Conservation (phyloP, 2,888 invertebrate species). For the Mesorhabditis sp. region DNA sequence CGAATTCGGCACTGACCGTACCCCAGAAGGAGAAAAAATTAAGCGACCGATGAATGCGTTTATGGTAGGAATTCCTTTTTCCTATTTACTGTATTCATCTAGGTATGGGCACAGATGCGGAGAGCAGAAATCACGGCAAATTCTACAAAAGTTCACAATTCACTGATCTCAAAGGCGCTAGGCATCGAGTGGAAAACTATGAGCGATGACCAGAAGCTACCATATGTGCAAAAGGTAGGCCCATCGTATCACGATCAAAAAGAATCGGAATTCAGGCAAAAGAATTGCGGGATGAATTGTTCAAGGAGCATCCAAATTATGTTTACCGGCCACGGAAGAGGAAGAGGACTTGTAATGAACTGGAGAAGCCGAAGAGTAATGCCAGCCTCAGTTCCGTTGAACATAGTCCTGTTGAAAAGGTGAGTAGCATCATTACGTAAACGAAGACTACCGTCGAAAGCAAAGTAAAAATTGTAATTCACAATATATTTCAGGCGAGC, state of each 20-base stretch:
- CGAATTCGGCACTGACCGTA: neutral
- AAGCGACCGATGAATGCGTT: conserved; percentile 40
- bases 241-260: neutral
- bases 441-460: too few species aligned
- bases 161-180: conserved; percentile 29
- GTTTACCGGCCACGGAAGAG: conserved; percentile 34
- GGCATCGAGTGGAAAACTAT: conserved; percentile 32
- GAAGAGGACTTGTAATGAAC: conserved; percentile 15
- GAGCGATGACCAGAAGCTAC: conserved; percentile 25
- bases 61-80: conserved; percentile 23
- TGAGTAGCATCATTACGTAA: too few species aligned
- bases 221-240: conserved; percentile 29
- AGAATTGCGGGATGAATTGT: conserved; percentile 31
- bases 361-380: too few species aligned
- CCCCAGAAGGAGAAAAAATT: conserved; percentile 17
- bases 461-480: too few species aligned
- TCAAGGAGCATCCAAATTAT: conserved; percentile 31
- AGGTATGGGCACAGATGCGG: conserved; percentile 38
- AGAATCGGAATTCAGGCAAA: conserved; percentile 20
- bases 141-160: conserved; percentile 28
- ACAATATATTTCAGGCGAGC: neutral
- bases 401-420: too few species aligned
- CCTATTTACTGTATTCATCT: neutral
- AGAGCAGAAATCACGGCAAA: conserved; percentile 29
- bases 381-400: too few species aligned